Evolutionary conservation across 2,113 vertebrate species (phyloP).

Genomic region (Rhizomys pruinosus): DNA sequence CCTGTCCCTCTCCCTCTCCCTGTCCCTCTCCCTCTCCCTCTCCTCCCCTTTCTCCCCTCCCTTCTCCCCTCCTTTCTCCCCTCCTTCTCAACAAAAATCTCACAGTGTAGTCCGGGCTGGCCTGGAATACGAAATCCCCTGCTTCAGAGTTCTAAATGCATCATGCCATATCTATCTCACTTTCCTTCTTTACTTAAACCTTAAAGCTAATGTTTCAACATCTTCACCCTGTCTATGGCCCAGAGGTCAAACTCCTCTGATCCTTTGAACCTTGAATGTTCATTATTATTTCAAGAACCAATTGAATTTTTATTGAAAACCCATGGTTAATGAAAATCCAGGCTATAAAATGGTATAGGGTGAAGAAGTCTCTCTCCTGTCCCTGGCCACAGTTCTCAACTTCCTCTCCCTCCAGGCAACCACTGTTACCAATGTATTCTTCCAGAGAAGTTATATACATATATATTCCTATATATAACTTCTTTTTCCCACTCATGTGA

Average conservation of each 20-base stretch:
- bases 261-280: not conserved
- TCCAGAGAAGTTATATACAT: conserved; percentile 23
- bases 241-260: conserved; percentile 25
- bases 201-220: conserved; percentile 50
- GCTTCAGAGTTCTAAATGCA: not conserved
- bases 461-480: conserved; percentile 65
- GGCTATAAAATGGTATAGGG: not conserved
- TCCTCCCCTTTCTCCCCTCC: too few species aligned
- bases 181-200: not conserved
- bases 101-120: not conserved
- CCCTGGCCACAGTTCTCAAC: not conserved
- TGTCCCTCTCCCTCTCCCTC: too few species aligned
- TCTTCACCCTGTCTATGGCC: conserved; percentile 30
- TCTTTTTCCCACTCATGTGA: conserved; percentile 28
- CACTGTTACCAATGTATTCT: conserved; percentile 62
- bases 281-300: conserved; percentile 61
- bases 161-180: not conserved
- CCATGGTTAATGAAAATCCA: conserved; percentile 52
- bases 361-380: conserved; percentile 48
- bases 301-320: conserved; percentile 46
- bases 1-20: too few species aligned
- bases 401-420: conserved; percentile 65
- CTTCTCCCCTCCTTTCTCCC: not conserved
- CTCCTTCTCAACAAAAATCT: not conserved
- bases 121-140: not conserved